These are phyloP conservation scores for Steromphala cineraria DNA, from an alignment of 2,888 invertebrate genomes.

Conservation along the genomic window DNA sequence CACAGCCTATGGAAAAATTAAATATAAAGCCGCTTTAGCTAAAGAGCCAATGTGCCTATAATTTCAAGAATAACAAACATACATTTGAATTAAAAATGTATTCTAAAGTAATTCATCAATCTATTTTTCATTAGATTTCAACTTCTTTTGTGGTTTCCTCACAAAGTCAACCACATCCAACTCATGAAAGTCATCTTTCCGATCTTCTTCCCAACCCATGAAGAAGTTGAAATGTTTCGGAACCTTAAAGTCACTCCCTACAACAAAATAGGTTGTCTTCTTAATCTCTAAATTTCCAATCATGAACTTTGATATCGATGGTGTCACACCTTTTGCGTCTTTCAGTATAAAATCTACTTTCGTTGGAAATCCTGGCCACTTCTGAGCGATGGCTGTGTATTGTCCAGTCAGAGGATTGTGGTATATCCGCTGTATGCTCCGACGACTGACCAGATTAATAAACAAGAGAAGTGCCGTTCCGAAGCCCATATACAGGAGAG, in stretches of 20 bases:
- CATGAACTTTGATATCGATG: neutral
- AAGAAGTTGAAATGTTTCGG: conserved; percentile 30
- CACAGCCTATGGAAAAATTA: too few species aligned
- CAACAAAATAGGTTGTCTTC: conserved; percentile 23
- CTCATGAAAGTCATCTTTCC: conserved; percentile 14
- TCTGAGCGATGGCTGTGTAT: conserved; percentile 23
- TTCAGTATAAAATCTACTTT: conserved; percentile 18
- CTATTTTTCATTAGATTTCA: neutral
- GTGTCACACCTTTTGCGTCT: neutral
- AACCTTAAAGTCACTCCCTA: conserved; percentile 49
- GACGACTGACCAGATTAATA: conserved; percentile 17
- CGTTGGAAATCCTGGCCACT: conserved; percentile 12
- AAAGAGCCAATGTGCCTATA: too few species aligned
- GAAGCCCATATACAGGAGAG: conserved; percentile 1
- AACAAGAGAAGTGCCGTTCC: neutral
- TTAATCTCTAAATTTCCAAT: conserved; percentile 28
- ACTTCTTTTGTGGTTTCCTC: neutral
- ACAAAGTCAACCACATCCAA: conserved; percentile 7
- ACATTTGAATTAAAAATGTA: too few species aligned
- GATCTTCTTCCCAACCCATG: conserved; percentile 22
- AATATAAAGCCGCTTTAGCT: too few species aligned
- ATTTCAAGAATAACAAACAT: neutral
- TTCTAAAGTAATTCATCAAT: too few species aligned
- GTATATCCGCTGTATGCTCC: conserved; percentile 26
- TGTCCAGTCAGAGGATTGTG: neutral